phyloP scores from a whole-genome alignment of 2,113 vertebrate genomes.

The Cygnus atratus region DNA sequence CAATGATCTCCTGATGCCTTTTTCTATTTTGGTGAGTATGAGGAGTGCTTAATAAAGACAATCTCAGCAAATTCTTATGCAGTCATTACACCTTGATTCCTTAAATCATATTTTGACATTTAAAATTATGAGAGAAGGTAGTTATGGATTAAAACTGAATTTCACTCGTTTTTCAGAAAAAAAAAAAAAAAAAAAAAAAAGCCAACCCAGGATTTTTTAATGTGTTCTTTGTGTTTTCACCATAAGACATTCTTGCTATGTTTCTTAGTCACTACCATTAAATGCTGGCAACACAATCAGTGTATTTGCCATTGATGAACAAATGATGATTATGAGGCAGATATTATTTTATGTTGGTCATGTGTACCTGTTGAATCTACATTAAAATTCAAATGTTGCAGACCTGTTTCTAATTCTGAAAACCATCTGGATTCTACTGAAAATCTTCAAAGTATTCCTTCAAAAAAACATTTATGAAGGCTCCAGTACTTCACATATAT shows the following conservation, averaged over 20 bases:
- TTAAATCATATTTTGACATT: conserved; percentile 24
- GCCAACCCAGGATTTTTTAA: not conserved
- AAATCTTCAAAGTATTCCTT: not conserved
- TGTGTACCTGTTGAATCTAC: not conserved
- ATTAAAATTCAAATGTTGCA: conserved; percentile 30
- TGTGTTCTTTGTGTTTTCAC: not conserved
- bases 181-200: not conserved
- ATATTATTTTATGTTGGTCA: not conserved
- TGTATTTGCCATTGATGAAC: not conserved
- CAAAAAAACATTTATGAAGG: not conserved
- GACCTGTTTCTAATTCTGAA: conserved; percentile 19
- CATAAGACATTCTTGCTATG: not conserved
- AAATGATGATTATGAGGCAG: not conserved
- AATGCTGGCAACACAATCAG: not conserved
- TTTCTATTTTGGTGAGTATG: not conserved
- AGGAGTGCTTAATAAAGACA: not conserved
- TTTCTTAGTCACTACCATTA: not conserved
- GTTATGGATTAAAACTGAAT: conserved; percentile 10
- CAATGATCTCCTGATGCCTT: not conserved
- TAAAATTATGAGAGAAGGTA: not conserved
- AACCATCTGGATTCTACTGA: not conserved
- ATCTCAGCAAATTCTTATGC: not conserved
- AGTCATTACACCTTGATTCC: not conserved
- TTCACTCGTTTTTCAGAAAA: not conserved
- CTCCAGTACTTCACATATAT: not conserved